A percentile compares a stretch with the other conserved stretches of the same genome.
Evolutionary conservation across 30 jellyfish, hydroid and myxozoan species (phyloP).

Genomic region (Pelagia noctiluca): DNA sequence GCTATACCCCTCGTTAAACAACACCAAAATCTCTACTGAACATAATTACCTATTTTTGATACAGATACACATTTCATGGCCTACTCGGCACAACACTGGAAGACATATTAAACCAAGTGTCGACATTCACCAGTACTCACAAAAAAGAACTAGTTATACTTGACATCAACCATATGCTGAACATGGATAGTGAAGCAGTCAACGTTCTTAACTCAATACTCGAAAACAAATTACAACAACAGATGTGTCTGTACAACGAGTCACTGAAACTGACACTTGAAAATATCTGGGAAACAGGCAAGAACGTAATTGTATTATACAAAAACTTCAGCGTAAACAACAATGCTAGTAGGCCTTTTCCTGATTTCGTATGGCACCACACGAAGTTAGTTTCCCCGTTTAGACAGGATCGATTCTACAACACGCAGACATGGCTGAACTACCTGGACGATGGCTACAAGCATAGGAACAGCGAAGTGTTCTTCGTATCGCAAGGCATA

Average conservation of each 20-base stretch:
- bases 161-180: slow-evolving; percentile 68
- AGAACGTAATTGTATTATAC: slow-evolving; percentile 33
- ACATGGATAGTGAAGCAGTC: neutral
- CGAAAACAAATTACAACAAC: neutral
- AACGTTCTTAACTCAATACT: neutral
- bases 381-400: slow-evolving; percentile 59
- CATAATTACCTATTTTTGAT: no score
- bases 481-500: slow-evolving; percentile 85
- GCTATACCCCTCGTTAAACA: neutral
- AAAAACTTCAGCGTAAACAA: neutral
- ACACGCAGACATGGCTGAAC: slow-evolving; percentile 44
- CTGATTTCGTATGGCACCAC: slow-evolving; percentile 1
- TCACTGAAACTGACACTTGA: neutral
- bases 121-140: slow-evolving; percentile 24
- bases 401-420: slow-evolving; percentile 20
- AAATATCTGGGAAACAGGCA: slow-evolving; percentile 26
- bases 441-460: slow-evolving; percentile 28
- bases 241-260: slow-evolving; percentile 4
- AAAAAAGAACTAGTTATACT: slow-evolving; percentile 61
- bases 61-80: slow-evolving; percentile 74
- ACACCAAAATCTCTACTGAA: neutral
- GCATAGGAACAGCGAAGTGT: slow-evolving; percentile 17
- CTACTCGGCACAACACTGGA: slow-evolving; percentile 50
- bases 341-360: neutral
- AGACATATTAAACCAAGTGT: slow-evolving; percentile 31